Conservation (phyloP, 2,113 vertebrate genomes). For the Gallinago paraguaiae region DNA sequence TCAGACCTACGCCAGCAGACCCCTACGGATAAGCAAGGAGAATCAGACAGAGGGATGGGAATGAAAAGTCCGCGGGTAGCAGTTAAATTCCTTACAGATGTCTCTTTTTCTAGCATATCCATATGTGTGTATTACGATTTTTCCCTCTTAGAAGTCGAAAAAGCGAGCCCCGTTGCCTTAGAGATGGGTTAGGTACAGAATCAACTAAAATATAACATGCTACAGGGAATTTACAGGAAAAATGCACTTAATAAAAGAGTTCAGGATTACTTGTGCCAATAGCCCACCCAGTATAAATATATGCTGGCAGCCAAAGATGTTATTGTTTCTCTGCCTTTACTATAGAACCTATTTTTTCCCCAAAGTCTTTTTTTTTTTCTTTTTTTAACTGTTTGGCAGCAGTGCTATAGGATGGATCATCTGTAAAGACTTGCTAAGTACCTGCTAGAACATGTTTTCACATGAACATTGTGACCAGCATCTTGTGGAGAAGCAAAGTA, state of each 20-base stretch:
- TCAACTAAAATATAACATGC: neutral
- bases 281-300: constrained; percentile 46
- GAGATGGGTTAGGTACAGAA: neutral
- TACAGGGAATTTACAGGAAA: constrained; percentile 46
- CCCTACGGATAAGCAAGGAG: neutral
- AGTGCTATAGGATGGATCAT: neutral
- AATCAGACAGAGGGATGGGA: neutral
- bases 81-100: neutral
- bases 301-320: neutral
- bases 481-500: neutral
- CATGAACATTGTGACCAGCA: neutral
- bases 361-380: neutral
- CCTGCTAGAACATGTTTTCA: neutral
- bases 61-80: neutral
- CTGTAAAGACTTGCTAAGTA: neutral
- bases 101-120: neutral
- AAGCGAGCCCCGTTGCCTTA: constrained; percentile 16
- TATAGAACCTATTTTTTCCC: neutral
- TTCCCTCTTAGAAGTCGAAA: neutral
- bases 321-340: constrained; percentile 37
- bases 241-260: constrained; percentile 26
- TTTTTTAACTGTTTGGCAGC: neutral
- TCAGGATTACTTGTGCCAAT: neutral
- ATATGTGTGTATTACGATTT: neutral
- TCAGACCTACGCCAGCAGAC: neutral